Percentiles rank a stretch among this genome's conserved stretches.
Conservation (phyloP, 2,797 vertebrate species). For the Amphiprion clarkii region DNA sequence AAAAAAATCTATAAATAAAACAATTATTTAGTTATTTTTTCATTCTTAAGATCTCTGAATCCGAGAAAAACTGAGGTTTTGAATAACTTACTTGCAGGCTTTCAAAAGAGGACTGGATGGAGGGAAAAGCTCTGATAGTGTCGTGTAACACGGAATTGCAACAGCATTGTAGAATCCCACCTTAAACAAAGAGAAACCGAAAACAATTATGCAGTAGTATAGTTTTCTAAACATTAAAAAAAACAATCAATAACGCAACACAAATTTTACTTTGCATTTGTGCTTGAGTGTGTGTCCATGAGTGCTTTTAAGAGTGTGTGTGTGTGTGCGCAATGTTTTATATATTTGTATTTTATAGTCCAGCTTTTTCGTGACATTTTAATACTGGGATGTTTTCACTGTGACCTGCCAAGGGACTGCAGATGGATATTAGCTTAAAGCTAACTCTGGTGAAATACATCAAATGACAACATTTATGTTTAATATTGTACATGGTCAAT, state of each 20-base stretch:
- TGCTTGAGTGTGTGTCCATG: too few relatives aligned
- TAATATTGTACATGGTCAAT: too few relatives aligned
- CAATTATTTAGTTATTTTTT: background rate
- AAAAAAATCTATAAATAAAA: background rate
- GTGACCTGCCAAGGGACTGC: too few relatives aligned
- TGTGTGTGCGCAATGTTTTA: too few relatives aligned
- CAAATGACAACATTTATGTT: too few relatives aligned
- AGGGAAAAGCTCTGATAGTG: slow-evolving; percentile 93
- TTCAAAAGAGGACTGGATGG: slow-evolving; percentile 91
- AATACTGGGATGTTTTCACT: too few relatives aligned
- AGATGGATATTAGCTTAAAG: too few relatives aligned
- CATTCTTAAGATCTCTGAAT: background rate
- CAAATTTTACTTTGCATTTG: background rate
- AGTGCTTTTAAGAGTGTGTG: too few relatives aligned
- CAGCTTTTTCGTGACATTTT: too few relatives aligned
- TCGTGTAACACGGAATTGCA: slow-evolving; percentile 96
- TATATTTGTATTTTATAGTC: too few relatives aligned
- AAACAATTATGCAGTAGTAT: background rate
- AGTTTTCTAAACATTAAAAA: background rate
- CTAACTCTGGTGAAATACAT: too few relatives aligned
- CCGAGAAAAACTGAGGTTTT: background rate
- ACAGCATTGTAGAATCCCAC: slow-evolving; percentile 98
- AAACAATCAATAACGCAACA: background rate
- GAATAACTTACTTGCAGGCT: slow-evolving; percentile 91
- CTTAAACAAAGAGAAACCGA: slow-evolving; percentile 72